Evolutionary conservation across 2,113 vertebrate genomes (phyloP), one percentile per base, ranked within the genome.

Genomic region (Entomyzon cyanotis): DNA sequence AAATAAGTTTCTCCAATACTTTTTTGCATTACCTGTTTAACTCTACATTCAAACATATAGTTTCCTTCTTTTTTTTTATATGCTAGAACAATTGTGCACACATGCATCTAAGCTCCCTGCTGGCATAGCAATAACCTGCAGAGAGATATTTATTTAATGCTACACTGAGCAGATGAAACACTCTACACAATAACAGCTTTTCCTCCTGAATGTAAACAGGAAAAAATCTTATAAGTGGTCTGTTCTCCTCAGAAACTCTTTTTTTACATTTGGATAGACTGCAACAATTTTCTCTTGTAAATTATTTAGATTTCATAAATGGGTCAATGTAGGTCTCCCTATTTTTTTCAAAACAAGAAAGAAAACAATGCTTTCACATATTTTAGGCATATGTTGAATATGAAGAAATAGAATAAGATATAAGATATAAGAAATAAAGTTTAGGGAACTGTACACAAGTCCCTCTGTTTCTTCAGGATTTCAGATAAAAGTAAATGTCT

Each of bases 131-230:
- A 65, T 90, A 96, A 93, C 89, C 76, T 89, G 69, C 69, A 90
- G 84, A 94, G 90, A 89, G 59, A 77, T 89, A 96, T 91, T 95
- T 96, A 96, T 95, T 97, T 96, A 96, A 97, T 93, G 94, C 79
- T 95, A 84, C 60, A 76, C 42, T 95, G 84, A 97, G 76, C 82
- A 96, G 90, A 93, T 89, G 84, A 95, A 96, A 90, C 53, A 65
- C 65, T 95, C 63, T 52, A 25, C 64, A 89, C 28, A 91, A 50
- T 77, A 94, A 87, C 49, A 90, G 35, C 76, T 94, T 94, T 69
- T 78, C 17, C 70, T 94, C 41, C 60, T 71, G 41, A 67, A 87
- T 25, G 64, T 71, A 95, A 94, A 95, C 83, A 89, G 55, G 35
- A 84, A 79, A 94, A 90, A 78, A 49, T 63, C 62, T 70, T 91